Base-by-base conservation (phyloP, 2,888 invertebrate species). In the Crossocerus cetratus region DNA sequence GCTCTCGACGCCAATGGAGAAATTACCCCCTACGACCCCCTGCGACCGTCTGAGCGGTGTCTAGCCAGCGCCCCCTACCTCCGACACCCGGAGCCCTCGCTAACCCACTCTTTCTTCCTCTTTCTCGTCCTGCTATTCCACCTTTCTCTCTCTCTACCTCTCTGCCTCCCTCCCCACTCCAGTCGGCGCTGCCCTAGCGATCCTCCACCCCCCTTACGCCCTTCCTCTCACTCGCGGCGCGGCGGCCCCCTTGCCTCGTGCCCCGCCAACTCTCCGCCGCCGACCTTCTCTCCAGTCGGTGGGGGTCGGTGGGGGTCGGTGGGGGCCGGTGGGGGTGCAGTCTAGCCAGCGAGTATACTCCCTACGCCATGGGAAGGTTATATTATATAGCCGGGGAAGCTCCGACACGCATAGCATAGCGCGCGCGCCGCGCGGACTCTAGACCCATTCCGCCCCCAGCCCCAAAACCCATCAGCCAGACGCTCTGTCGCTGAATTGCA, bases 1-100 rank as follows among this genome's bases (percentile, higher is more conserved):
- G 77, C 76, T 71, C 70, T 74, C 83, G 82, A 84, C 87, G 87
- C 86, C 86, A 86, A 77, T 85, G 85, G 71, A 82, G 75, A 81
- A 84, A 84, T 86, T 83, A 86, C 82, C 86, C 85, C 85, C 83
- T 84, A 80, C 83, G 84, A 83, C 84, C 85, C 86, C 86, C 88
- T 86, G 87, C 49, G 88, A 88, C 88, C 86, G 90, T 89, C 90
- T 88, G 89, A 89, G 89, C 90, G 90, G 88, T 90, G 90, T 90
- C 90, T 89, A 90, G 90, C 88, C 89, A 87, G 88, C 88, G 83
- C 84, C 87, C 90, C 88, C 90, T 89, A 87, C 90, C 88, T 88
- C 88, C 90, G 89, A 89, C 87, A 88, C 89, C 68, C 74, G 76
- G 78, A 80, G 76, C 80, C 81, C 82, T 77, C 65, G 66, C 69